These are phyloP conservation scores for Podarcis siculus DNA, from an alignment of 2,797 vertebrate species.

Conservation along the genomic window DNA sequence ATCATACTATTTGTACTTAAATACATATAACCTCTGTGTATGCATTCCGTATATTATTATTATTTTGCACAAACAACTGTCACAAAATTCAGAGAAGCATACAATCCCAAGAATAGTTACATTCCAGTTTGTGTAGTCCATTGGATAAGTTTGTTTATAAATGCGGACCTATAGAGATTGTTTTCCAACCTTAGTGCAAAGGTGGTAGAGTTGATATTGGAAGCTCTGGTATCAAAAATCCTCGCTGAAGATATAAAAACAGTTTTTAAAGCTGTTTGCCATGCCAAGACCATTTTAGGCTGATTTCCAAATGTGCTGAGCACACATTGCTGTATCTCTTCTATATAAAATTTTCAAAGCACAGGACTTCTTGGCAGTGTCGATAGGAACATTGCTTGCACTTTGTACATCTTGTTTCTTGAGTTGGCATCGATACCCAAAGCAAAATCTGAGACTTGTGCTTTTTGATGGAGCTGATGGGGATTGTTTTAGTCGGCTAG, in stretches of 20 bases:
- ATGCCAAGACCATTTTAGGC: not conserved
- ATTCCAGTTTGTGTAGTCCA: too few relatives aligned
- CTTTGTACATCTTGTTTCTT: not conserved
- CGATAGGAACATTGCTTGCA: not conserved
- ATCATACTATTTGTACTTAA: too few relatives aligned
- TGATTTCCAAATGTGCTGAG: not conserved
- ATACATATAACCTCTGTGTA: too few relatives aligned
- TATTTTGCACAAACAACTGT: too few relatives aligned
- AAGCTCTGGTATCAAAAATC: not conserved
- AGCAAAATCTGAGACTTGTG: not conserved
- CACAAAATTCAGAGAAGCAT: too few relatives aligned
- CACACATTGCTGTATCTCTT: not conserved
- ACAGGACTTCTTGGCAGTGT: not conserved
- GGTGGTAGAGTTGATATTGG: not conserved
- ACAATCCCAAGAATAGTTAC: too few relatives aligned
- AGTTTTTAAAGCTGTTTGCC: not conserved
- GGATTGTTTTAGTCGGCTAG: constrained; percentile 21
- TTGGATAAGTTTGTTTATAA: too few relatives aligned
- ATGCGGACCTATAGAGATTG: too few relatives aligned
- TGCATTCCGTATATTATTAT: too few relatives aligned
- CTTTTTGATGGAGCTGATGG: constrained; percentile 9
- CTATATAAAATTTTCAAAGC: not conserved
- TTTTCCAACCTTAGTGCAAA: not conserved
- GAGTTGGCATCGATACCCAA: not conserved
- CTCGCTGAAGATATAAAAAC: not conserved